Conservation (phyloP, 2,797 vertebrate genomes). For the Morelia viridis region DNA sequence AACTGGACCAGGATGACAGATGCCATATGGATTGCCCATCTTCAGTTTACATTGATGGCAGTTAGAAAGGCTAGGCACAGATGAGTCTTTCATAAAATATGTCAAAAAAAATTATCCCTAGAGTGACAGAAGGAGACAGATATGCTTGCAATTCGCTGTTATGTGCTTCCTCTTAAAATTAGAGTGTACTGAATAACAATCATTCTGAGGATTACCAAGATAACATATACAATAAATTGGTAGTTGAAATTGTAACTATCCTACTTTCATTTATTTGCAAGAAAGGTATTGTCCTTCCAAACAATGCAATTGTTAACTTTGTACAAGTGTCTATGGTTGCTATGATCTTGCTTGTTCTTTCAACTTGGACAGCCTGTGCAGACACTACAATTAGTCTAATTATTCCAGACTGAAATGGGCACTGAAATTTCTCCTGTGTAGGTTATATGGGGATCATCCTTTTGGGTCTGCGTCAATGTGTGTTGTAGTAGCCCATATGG, state of each 20-base stretch:
- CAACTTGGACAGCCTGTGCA: constrained; percentile 41
- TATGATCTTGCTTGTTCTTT: constrained; percentile 35
- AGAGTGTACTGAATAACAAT: not conserved
- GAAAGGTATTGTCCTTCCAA: not conserved
- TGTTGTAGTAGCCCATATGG: not conserved
- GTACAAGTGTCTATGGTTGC: constrained; percentile 1
- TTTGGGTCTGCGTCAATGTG: not conserved
- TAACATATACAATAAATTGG: constrained; percentile 15
- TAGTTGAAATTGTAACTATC: not conserved
- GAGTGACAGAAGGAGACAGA: constrained; percentile 20
- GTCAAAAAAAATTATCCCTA: constrained; percentile 30
- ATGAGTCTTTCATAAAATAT: constrained; percentile 27
- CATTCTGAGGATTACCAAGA: not conserved
- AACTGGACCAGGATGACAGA: constrained; percentile 6
- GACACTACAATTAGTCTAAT: constrained; percentile 34
- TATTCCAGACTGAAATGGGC: constrained; percentile 55
- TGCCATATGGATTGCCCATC: constrained; percentile 26
- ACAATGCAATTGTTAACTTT: constrained; percentile 19
- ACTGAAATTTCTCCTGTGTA: constrained; percentile 48
- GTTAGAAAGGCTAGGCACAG: constrained; percentile 18
- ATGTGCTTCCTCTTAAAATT: constrained; percentile 29
- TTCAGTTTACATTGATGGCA: constrained; percentile 11
- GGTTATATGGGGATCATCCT: constrained; percentile 13
- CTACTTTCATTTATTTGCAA: constrained; percentile 29
- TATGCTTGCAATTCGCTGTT: not conserved